Base-by-base conservation (phyloP, 1,140 invertebrate species). In the Dolichoris vasculosae region DNA sequence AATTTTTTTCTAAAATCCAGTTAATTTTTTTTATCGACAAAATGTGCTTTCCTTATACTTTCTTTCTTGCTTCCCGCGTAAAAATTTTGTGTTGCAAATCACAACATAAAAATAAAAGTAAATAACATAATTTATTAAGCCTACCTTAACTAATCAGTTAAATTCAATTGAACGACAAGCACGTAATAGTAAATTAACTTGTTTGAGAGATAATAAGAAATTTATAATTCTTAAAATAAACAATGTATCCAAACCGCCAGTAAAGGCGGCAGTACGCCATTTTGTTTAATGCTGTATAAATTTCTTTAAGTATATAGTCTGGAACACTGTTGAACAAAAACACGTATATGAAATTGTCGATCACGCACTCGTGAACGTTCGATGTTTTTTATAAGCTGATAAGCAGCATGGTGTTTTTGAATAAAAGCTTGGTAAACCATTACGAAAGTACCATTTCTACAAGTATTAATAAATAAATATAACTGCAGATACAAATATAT, bases 281-380 rank as follows among this genome's bases (percentile, higher is more conserved):
- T 89, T 92, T 92, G 89, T 89, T 92, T 89, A 86, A 86, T n/a
- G 17, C 26, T 55, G 75, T 80, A 67, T 75, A 17, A 73, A 73
- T 43, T 43, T 43, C 23, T 7, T 1, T 26, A 40, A 26, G 20
- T 73, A 35, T 73, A 20, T 20, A 2, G 3, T 40, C 23, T 38
- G 8, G 8, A 38, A 43, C 38, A 43, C 38, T 43, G 6, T 26
- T 73, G 67, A 69, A n/a, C 2, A 43, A 26, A n/a, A 8, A 71
- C 23, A 67, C 40, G 17, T 43, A 73, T n/a, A 43, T 8, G 17
- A 26, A 73, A 73, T 9, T 73, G 11, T 26, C 7, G 8, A 73
- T 73, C 9, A 73, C 20, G 26, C 11, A 73, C 38, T 43, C 38
- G 43, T 43, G 23, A 15, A 69, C 7, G 15, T 35, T 35, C 20